Evolutionary conservation across 2,888 invertebrate genomes (phyloP).

Genomic region (Dolomedes plantarius): DNA sequence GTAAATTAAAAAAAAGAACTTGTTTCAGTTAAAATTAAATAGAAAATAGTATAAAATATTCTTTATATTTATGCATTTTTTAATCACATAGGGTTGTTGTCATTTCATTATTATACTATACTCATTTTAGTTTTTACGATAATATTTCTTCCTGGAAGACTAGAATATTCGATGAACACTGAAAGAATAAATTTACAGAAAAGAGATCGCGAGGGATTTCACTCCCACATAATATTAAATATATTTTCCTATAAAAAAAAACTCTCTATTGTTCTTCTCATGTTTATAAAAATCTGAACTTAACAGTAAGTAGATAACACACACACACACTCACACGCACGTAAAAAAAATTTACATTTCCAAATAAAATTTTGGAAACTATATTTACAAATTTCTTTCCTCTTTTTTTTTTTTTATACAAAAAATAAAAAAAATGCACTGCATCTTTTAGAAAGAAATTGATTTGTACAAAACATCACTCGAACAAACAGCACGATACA

Average conservation of each 20-base stretch:
- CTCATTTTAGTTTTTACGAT: no score
- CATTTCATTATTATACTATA: no score
- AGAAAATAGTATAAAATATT: no score
- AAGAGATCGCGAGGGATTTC: no score
- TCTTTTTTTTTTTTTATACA: not conserved
- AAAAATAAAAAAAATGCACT: no score
- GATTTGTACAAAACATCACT: not conserved
- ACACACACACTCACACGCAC: not conserved
- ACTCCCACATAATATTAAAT: not conserved
- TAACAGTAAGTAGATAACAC: not conserved
- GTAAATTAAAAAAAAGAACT: no score
- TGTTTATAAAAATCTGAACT: not conserved
- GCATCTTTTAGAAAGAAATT: not conserved
- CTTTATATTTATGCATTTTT: no score
- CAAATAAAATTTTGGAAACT: not conserved
- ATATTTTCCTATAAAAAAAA: not conserved
- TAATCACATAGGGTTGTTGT: no score
- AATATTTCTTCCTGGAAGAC: no score
- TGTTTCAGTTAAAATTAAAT: no score
- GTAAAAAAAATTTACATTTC: not conserved
- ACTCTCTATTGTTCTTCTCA: not conserved
- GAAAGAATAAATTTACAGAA: not conserved
- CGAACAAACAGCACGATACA: not conserved
- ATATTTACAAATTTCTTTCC: conserved; percentile 9
- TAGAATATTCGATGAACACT: not conserved